Percentiles rank a stretch among this genome's conserved stretches.
These are phyloP conservation scores for Phyllostomus hastatus DNA, from an alignment of 2,113 vertebrate genomes.

Conservation along the genomic window DNA sequence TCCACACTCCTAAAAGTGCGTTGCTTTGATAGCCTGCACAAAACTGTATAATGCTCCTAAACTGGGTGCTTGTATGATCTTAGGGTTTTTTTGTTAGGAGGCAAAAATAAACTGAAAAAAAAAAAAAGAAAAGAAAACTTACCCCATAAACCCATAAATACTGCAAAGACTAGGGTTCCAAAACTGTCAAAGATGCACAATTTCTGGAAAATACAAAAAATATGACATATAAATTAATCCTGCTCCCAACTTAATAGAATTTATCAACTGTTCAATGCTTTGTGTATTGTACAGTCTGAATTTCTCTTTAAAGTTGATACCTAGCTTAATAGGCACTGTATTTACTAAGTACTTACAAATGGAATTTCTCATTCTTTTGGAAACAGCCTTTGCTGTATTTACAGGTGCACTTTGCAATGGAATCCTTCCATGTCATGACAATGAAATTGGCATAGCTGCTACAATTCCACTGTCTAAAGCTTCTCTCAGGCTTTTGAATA, in stretches of 20 bases:
- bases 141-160: constrained; percentile 98
- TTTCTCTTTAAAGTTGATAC: neutral
- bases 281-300: neutral
- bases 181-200: constrained; percentile 96
- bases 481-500: neutral
- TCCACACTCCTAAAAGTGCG: neutral
- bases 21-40: neutral
- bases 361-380: constrained; percentile 16
- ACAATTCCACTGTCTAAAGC: neutral
- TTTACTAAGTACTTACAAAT: neutral
- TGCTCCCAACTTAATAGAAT: neutral
- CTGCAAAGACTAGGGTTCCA: constrained; percentile 93
- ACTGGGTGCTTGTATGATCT: neutral
- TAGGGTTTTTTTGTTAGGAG: neutral
- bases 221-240: neutral
- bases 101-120: constrained; percentile 8
- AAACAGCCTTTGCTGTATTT: neutral
- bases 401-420: neutral
- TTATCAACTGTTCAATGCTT: neutral
- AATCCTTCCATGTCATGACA: neutral
- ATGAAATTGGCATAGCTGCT: neutral
- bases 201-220: constrained; percentile 84
- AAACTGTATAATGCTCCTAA: neutral
- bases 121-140: constrained; percentile 72
- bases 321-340: neutral